Evolutionary conservation across 2,888 invertebrate genomes (phyloP).

Genomic region (Conchocele bisecta): DNA sequence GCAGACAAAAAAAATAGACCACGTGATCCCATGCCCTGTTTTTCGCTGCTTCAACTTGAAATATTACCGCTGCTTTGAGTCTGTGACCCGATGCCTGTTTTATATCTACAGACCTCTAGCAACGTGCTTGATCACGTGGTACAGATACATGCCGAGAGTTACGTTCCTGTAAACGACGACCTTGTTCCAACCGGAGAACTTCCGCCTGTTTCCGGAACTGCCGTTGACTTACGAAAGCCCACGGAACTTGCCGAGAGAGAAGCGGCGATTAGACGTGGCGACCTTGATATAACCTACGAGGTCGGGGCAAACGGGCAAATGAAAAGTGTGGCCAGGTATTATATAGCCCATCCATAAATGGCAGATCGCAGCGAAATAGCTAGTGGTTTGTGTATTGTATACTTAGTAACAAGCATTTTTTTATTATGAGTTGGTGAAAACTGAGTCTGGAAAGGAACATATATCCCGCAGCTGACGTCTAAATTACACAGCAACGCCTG

Average conservation of each 20-base stretch:
- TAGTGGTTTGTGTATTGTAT: too few relatives aligned
- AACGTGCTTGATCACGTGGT: slow-evolving; percentile 74
- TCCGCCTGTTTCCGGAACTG: slow-evolving; percentile 86
- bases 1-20: too few relatives aligned
- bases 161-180: slow-evolving; percentile 87
- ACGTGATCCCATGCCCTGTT: too few relatives aligned
- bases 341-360: not conserved
- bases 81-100: too few relatives aligned
- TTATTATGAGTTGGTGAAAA: too few relatives aligned
- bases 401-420: too few relatives aligned
- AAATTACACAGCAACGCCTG: too few relatives aligned
- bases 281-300: slow-evolving; percentile 94
- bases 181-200: slow-evolving; percentile 34
- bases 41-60: too few relatives aligned
- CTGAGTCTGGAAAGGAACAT: too few relatives aligned
- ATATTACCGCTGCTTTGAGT: too few relatives aligned
- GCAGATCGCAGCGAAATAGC: too few relatives aligned
- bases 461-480: too few relatives aligned
- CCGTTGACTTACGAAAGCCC: slow-evolving; percentile 89
- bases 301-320: slow-evolving; percentile 83
- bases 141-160: slow-evolving; percentile 89
- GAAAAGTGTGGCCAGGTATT: slow-evolving; percentile 64
- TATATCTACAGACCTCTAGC: slow-evolving; percentile 20
- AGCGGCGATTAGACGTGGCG: slow-evolving; percentile 87
- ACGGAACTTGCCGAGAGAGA: slow-evolving; percentile 88